Evolutionary conservation across 2,888 invertebrate species (phyloP).

Genomic region (Phyllotreta striolata): DNA sequence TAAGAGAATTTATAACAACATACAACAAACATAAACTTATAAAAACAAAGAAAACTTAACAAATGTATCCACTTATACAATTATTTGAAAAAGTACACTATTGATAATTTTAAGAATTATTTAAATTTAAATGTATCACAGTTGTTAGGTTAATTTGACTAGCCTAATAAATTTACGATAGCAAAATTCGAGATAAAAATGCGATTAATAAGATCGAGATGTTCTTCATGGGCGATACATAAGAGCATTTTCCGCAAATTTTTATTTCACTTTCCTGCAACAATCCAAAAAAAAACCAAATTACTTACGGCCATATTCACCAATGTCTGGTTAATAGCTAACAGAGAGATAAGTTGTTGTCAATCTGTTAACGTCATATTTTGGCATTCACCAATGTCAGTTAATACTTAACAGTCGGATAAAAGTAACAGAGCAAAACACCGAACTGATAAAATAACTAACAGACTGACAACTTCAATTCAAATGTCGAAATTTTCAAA

Average conservation of each 20-base stretch:
- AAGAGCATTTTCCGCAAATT: constrained; percentile 67
- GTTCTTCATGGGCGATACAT: constrained; percentile 43
- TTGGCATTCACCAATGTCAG: too few species aligned
- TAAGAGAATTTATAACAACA: constrained; percentile 16
- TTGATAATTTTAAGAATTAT: constrained; percentile 25
- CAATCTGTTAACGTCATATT: too few species aligned
- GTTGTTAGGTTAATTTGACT: constrained; percentile 34
- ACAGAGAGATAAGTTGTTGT: too few species aligned
- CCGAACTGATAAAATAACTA: too few species aligned
- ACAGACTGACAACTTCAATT: too few species aligned
- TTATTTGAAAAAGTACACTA: constrained; percentile 9
- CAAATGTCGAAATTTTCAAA: too few species aligned
- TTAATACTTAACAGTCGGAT: too few species aligned
- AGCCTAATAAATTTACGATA: constrained; percentile 26
- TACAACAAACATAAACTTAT: constrained; percentile 25
- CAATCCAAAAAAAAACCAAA: too few species aligned
- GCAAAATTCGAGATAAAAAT: constrained; percentile 30
- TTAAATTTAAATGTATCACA: constrained; percentile 38
- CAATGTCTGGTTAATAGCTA: too few species aligned
- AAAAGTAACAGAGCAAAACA: too few species aligned
- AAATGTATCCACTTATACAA: constrained; percentile 8
- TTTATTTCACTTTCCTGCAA: constrained; percentile 73
- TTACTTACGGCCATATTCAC: too few species aligned
- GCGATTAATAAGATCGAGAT: constrained; percentile 31
- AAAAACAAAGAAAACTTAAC: constrained; percentile 21